Percentiles rank a stretch among this genome's conserved stretches.
phyloP scores from a whole-genome alignment of 2,888 invertebrate species.

The Lithosia quadra region DNA sequence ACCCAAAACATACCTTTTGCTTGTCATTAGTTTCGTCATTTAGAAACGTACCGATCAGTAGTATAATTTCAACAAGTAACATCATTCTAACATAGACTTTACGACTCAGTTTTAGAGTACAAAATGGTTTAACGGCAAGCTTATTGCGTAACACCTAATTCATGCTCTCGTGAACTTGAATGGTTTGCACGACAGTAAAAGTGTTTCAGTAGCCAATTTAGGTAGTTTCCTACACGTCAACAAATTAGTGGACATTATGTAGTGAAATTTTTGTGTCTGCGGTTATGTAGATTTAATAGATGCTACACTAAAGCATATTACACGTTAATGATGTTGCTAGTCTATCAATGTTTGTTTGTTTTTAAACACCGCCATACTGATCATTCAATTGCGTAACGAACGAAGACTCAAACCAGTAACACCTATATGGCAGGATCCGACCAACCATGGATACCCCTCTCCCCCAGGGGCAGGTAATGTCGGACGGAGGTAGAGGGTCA shows the following conservation, averaged over 20 bases:
- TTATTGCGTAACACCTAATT: conserved; percentile 13
- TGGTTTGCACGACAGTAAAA: conserved; percentile 22
- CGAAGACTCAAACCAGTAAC: too few species aligned
- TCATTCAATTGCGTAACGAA: too few species aligned
- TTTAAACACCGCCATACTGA: too few species aligned
- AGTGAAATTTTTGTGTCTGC: background rate
- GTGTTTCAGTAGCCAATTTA: conserved; percentile 19
- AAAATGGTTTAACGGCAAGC: background rate
- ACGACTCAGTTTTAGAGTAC: background rate
- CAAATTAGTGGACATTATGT: background rate
- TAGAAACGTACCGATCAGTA: conserved; percentile 6
- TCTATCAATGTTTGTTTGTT: background rate
- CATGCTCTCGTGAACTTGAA: conserved; percentile 26
- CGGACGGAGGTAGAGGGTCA: too few species aligned
- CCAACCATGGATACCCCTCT: too few species aligned
- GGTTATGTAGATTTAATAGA: background rate
- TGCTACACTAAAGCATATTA: too few species aligned
- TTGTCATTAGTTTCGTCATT: conserved; percentile 6
- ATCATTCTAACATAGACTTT: conserved; percentile 12
- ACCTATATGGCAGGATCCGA: too few species aligned
- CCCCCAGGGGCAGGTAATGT: too few species aligned
- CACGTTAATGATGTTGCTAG: background rate
- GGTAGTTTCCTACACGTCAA: conserved; percentile 20
- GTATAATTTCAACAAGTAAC: background rate
- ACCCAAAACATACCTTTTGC: background rate